phyloP scores from a whole-genome alignment of 2,888 invertebrate species.

The Spilosoma lubricipeda region DNA sequence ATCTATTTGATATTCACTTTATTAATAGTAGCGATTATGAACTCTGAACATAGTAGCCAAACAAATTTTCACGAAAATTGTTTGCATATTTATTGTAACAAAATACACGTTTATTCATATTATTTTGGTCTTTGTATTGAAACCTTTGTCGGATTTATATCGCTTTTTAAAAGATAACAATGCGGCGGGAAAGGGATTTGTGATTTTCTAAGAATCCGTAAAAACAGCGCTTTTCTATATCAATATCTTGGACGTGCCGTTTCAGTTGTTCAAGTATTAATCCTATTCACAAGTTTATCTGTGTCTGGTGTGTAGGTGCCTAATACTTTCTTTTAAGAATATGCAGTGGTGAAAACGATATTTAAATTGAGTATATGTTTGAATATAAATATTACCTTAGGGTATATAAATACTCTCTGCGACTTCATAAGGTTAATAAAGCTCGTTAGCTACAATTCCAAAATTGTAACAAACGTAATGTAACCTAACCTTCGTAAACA shows the following conservation, averaged over 20 bases:
- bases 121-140: not conserved
- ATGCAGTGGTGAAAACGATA: not conserved
- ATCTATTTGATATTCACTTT: constrained; percentile 11
- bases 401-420: too few relatives aligned
- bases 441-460: too few relatives aligned
- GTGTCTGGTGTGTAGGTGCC: not conserved
- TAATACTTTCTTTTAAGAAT: not conserved
- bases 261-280: not conserved
- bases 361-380: not conserved
- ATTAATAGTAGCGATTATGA: not conserved
- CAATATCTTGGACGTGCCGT: not conserved
- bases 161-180: not conserved
- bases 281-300: not conserved
- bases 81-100: constrained; percentile 5
- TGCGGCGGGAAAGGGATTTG: not conserved
- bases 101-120: not conserved
- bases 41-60: not conserved
- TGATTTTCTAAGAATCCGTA: not conserved
- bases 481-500: too few relatives aligned
- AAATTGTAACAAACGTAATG: too few relatives aligned
- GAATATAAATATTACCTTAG: too few relatives aligned
- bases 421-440: too few relatives aligned
- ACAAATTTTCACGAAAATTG: not conserved
- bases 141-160: not conserved
- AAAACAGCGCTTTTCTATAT: not conserved